Percentiles rank a stretch among this genome's conserved stretches.
Evolutionary conservation across 2,113 vertebrate genomes (phyloP).

Genomic region (Elephantulus edwardii): DNA sequence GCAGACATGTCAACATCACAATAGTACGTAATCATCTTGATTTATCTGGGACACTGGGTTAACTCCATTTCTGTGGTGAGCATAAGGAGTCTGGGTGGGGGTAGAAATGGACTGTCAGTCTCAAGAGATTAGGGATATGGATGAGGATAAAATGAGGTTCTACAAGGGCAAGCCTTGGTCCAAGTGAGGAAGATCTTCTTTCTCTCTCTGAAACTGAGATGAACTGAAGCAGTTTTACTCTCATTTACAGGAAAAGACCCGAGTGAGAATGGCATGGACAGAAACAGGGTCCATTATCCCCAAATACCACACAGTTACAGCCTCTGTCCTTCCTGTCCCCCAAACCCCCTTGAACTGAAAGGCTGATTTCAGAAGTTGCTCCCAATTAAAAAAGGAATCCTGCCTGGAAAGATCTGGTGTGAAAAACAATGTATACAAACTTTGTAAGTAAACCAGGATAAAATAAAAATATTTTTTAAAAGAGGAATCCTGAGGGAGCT

Average conservation of each 20-base stretch:
- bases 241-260: neutral
- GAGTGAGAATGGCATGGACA: neutral
- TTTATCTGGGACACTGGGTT: constrained; percentile 45
- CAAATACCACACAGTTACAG: neutral
- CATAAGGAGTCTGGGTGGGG: neutral
- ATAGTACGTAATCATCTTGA: neutral
- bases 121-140: neutral
- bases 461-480: too few relatives aligned
- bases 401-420: too few relatives aligned
- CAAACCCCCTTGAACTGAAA: neutral
- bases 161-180: neutral
- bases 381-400: neutral
- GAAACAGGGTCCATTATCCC: neutral
- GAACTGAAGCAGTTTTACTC: neutral
- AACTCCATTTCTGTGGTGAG: constrained; percentile 25
- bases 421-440: too few relatives aligned
- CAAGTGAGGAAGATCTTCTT: neutral
- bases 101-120: neutral
- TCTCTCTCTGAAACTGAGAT: neutral
- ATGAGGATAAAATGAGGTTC: neutral
- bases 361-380: neutral
- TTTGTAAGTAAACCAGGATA: too few relatives aligned
- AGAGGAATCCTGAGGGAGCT: too few relatives aligned
- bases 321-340: neutral
- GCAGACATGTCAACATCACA: neutral